phyloP scores from a whole-genome alignment of 2,113 vertebrate species.

The Notarius lentiginosus region DNA sequence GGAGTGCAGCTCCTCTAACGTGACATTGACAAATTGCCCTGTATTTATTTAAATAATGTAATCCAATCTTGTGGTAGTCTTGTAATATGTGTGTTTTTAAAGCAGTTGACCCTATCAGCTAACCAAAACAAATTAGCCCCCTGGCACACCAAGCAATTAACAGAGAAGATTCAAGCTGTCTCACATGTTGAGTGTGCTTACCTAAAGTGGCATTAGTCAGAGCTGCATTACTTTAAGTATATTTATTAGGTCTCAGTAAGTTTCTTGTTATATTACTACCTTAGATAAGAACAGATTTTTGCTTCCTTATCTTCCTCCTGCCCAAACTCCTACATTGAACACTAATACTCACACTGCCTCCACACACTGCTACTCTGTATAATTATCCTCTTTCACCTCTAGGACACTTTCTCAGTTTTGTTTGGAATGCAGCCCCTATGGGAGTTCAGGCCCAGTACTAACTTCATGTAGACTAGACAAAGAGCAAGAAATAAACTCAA shows the following conservation, averaged over 20 bases:
- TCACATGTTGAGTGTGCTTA: constrained; percentile 43
- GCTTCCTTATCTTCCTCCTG: background rate
- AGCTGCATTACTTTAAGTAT: background rate
- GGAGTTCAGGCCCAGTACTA: background rate
- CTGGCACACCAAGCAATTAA: constrained; percentile 65
- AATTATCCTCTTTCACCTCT: background rate
- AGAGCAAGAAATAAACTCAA: background rate
- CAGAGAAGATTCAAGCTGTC: constrained; percentile 27
- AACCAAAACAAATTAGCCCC: constrained; percentile 86
- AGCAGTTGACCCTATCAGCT: constrained; percentile 82
- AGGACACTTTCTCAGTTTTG: background rate
- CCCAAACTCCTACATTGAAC: background rate
- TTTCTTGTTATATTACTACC: background rate
- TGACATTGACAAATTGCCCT: constrained; percentile 97
- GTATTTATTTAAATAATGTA: constrained; percentile 96
- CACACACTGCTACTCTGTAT: background rate
- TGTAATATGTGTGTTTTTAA: constrained; percentile 85
- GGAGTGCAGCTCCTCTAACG: constrained; percentile 79
- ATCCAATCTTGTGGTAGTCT: constrained; percentile 85
- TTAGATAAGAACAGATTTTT: background rate
- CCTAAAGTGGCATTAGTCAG: background rate
- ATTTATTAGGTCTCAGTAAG: background rate
- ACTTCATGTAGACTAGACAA: background rate
- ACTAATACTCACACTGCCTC: background rate
- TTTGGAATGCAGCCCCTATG: background rate